Percentiles rank a stretch among this genome's conserved stretches.
Evolutionary conservation across 2,113 vertebrate genomes (phyloP).

Genomic region (Scartelaos histophorus): DNA sequence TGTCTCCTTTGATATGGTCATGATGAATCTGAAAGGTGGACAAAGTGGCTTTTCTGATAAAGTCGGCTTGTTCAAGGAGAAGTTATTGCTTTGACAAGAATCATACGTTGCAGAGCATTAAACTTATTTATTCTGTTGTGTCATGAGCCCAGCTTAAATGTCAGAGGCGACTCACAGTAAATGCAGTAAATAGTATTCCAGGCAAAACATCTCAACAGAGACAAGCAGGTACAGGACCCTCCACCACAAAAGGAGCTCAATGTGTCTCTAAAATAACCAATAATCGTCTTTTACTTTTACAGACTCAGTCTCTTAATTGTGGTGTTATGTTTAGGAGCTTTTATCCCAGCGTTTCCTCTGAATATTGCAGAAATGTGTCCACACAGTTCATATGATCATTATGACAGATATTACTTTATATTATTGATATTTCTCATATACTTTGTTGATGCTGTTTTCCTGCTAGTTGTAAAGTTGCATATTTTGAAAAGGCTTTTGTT

Average conservation of each 20-base stretch:
- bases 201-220: background rate
- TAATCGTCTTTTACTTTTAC: background rate
- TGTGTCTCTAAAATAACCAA: no score
- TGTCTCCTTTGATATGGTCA: background rate
- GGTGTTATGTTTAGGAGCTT: background rate
- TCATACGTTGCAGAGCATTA: background rate
- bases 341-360: constrained; percentile 18
- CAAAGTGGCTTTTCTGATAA: background rate
- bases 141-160: background rate
- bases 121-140: background rate
- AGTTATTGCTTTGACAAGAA: background rate
- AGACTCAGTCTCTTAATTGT: background rate
- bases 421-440: constrained; percentile 25
- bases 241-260: no score
- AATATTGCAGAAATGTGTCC: constrained; percentile 57
- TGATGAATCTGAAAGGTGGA: background rate
- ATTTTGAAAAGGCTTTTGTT: constrained; percentile 74
- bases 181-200: background rate
- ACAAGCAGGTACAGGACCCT: background rate
- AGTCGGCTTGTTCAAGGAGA: no score
- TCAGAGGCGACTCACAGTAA: background rate
- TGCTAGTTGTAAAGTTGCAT: constrained; percentile 76
- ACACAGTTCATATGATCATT: constrained; percentile 47
- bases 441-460: constrained; percentile 65
- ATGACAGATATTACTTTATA: constrained; percentile 42